Evolutionary conservation across 2,888 invertebrate species (phyloP).

Genomic region (Phaedon cochleariae): DNA sequence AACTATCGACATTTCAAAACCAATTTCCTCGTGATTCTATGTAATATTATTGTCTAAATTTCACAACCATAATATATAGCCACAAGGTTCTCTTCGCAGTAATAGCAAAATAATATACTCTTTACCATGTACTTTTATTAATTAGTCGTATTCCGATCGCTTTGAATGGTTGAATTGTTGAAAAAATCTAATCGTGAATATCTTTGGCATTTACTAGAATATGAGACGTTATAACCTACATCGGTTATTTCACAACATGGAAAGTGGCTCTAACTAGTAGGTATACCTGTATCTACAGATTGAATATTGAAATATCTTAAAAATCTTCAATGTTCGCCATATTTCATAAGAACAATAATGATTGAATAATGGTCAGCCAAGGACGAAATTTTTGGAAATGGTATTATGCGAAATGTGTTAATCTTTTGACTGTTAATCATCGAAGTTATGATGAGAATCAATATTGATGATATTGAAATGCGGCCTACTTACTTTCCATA

Average conservation of each 20-base stretch:
- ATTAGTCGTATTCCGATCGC: background rate
- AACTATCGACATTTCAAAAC: too few species aligned
- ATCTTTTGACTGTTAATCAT: too few species aligned
- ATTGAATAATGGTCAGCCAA: background rate
- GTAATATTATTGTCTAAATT: background rate
- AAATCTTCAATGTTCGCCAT: background rate
- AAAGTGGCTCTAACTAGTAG: constrained; percentile 11
- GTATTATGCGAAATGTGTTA: too few species aligned
- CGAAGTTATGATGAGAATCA: too few species aligned
- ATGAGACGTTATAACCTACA: constrained; percentile 17
- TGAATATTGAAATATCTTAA: background rate
- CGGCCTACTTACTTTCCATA: too few species aligned
- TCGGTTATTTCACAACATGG: constrained; percentile 21
- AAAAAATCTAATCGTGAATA: constrained; percentile 10
- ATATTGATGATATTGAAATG: too few species aligned
- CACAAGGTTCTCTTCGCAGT: too few species aligned
- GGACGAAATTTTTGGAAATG: background rate
- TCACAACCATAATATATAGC: background rate
- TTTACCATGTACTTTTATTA: background rate
- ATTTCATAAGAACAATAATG: background rate
- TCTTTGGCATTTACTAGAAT: constrained; percentile 19
- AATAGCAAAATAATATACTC: too few species aligned
- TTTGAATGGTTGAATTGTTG: background rate
- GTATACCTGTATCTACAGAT: background rate
- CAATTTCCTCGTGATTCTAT: too few species aligned